These are phyloP conservation scores for Littorina saxatilis DNA, from an alignment of 1,140 invertebrate genomes.

Conservation along the genomic window DNA sequence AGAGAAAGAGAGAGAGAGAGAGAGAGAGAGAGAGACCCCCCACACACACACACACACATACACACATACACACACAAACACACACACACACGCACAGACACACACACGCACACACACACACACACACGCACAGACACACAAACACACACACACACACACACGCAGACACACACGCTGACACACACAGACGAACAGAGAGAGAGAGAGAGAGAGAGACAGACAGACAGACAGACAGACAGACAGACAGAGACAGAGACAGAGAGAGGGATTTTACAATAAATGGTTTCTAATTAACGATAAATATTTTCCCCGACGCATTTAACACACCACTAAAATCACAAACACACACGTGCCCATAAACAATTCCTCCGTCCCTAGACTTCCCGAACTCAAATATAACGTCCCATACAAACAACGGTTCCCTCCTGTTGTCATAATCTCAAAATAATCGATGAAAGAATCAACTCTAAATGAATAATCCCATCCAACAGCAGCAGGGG, in stretches of 20 bases:
- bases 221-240: not conserved
- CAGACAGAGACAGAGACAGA: slow-evolving; percentile 2
- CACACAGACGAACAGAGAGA: not conserved
- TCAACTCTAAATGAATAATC: too few relatives aligned
- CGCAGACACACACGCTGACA: not conserved
- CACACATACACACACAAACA: not conserved
- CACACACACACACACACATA: not conserved
- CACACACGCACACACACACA: not conserved
- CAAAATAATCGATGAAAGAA: not conserved
- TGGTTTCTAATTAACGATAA: not conserved
- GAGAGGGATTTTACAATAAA: not conserved
- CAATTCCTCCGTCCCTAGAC: too few relatives aligned
- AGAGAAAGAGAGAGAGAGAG: not conserved
- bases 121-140: not conserved
- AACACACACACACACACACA: not conserved
- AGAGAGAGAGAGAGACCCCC: not conserved
- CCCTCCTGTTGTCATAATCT: too few relatives aligned
- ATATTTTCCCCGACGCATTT: too few relatives aligned
- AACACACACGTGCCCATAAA: too few relatives aligned
- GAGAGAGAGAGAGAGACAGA: slow-evolving; percentile 1
- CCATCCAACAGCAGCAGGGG: too few relatives aligned
- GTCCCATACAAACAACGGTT: too few relatives aligned
- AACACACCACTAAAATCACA: not conserved
- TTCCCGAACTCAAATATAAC: too few relatives aligned
- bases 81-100: not conserved